Evolutionary conservation across 64 coral and sea anemone species (phyloP).

Genomic region (Dendronephthya gigantea): DNA sequence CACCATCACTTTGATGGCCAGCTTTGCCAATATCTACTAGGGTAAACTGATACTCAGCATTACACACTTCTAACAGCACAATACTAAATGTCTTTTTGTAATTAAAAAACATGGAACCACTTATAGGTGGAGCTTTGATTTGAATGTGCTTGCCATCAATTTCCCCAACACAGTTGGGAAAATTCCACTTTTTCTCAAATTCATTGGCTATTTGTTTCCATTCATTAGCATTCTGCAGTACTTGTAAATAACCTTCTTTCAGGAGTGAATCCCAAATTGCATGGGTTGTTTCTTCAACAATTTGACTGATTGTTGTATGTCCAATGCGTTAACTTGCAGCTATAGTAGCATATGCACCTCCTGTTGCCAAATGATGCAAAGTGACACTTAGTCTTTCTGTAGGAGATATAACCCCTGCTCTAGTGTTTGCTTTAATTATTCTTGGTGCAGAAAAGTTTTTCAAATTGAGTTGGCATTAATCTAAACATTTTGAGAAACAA

Average conservation of each 20-base stretch:
- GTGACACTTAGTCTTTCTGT: no score
- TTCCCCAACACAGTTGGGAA: constrained; percentile 7
- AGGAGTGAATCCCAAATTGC: no score
- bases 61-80: background rate
- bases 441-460: background rate
- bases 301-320: no score
- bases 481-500: constrained; percentile 13
- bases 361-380: no score
- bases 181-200: background rate
- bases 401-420: no score
- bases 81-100: background rate
- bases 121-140: background rate
- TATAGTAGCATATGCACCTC: no score
- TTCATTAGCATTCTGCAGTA: background rate
- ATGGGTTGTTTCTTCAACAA: no score
- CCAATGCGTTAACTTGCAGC: no score
- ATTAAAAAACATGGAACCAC: background rate
- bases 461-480: background rate
- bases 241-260: no score
- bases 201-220: background rate
- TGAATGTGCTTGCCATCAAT: background rate
- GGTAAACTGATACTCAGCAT: background rate
- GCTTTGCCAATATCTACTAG: no score
- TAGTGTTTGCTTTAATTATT: background rate
- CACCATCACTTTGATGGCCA: constrained; percentile 7